phyloP scores from a whole-genome alignment of 2,113 vertebrate species.

The Grammomys dolichurus region DNA sequence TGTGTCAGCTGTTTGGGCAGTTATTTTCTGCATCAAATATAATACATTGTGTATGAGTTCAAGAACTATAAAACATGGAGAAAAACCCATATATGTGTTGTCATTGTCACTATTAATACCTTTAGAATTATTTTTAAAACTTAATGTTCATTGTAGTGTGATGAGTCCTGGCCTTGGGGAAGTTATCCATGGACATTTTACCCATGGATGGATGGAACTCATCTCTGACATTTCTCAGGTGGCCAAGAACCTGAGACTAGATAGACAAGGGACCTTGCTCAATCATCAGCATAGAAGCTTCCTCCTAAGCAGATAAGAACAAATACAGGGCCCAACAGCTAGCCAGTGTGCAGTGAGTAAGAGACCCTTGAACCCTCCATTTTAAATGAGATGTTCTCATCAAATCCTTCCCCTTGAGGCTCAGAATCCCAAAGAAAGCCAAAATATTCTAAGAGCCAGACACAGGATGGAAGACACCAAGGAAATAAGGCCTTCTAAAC shows the following conservation, averaged over 20 bases:
- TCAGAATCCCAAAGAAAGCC: neutral
- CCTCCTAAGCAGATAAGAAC: neutral
- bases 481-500: neutral
- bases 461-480: neutral
- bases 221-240: neutral
- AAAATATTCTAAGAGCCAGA: neutral
- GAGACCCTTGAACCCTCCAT: neutral
- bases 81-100: neutral
- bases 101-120: neutral
- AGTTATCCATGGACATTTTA: neutral
- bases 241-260: neutral
- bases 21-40: neutral
- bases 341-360: neutral
- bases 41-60: neutral
- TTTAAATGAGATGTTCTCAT: neutral
- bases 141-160: neutral
- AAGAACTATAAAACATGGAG: conserved; percentile 34
- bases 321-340: neutral
- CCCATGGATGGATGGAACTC: neutral
- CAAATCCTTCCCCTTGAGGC: neutral
- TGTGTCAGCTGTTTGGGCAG: conserved; percentile 26
- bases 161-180: neutral
- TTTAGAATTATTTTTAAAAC: neutral
- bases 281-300: neutral
- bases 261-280: neutral